Base-by-base conservation (phyloP, 1,140 invertebrate genomes). In the Macrostomum lignano region DNA sequence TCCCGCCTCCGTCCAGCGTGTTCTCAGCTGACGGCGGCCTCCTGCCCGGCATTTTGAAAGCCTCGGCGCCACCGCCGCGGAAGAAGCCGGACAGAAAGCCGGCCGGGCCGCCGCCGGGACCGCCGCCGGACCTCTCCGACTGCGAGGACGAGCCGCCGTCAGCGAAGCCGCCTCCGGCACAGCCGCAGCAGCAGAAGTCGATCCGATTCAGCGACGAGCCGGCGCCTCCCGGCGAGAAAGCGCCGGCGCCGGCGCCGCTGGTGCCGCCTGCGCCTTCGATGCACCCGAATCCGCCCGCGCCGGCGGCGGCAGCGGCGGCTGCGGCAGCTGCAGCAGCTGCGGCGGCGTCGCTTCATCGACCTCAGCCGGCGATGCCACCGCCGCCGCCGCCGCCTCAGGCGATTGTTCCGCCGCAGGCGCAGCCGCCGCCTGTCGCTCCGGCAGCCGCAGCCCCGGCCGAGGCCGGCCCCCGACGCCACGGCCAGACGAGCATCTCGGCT, bases 401-500 rank as follows among this genome's bases (percentile, higher is more conserved):
- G 14, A 28, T 14, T 30, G 22, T 17, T 42, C 40, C 66, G 39
- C 66, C 65, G 37, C 62, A 62, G 14, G 57, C 67, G 43, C 50
- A 53, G 17, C 41, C 55, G 9, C 67, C 70, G 61, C 65, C 54
- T 17, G 59, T 61, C 17, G 10, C 24, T 3, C 60, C 32, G 47
- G 65, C 39, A 3, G 26, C n/a, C n/a, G n/a, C 40, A 65, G 39
- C 66, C 65, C 37, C 62, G 63, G 14, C 57, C 67, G 43, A 51
- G 53, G 17, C 41, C 55, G 9, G 67, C 70, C 61, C 65, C 54
- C 17, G 59, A 61, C 17, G 10, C 24, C 3, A 60, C 32, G 47
- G 65, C 39, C 3, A 70, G 14, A 74, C 76, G 0, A 73, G 70
- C 1, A 88, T 91, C 40, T 74, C 75, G 44, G 81, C 81, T 0